Conservation (phyloP, 2,113 vertebrate genomes). For the Camelus bactrianus region DNA sequence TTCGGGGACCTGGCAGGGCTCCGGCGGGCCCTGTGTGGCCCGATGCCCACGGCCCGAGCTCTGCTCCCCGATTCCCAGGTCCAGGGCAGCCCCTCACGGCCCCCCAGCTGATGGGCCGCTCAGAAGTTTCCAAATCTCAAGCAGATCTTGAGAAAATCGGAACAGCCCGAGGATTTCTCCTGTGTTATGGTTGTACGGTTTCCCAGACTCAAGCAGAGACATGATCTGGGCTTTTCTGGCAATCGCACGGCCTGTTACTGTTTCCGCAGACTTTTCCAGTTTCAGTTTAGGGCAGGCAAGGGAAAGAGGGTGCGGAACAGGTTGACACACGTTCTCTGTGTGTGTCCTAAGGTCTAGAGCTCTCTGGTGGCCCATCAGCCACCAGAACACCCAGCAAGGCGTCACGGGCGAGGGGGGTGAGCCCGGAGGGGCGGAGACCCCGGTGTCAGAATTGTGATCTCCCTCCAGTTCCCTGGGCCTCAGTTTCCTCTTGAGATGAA, state of each 20-base stretch:
- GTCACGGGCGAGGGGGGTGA: fast-evolving
- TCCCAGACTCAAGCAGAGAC: slow-evolving; percentile 56
- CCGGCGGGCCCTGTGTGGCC: slow-evolving; percentile 66
- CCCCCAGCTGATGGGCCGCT: not conserved
- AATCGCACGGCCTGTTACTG: slow-evolving; percentile 27
- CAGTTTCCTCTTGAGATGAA: not conserved
- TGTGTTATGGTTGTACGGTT: fast-evolving
- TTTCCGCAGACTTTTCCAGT: slow-evolving; percentile 53
- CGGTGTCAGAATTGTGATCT: fast-evolving
- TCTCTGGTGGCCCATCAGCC: not conserved
- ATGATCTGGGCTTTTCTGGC: slow-evolving; percentile 49
- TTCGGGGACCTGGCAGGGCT: not conserved
- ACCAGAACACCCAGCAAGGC: not conserved
- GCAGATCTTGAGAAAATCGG: slow-evolving; percentile 69
- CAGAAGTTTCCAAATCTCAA: slow-evolving; percentile 31
- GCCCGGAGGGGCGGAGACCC: fast-evolving
- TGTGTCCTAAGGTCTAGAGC: fast-evolving
- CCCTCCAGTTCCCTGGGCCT: fast-evolving
- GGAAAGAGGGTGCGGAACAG: not conserved
- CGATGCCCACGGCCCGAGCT: fast-evolving
- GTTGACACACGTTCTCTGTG: not conserved
- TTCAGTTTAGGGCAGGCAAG: not conserved
- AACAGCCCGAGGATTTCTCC: slow-evolving; percentile 33
- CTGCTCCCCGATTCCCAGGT: not conserved
- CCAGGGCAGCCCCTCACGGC: not conserved